Conservation (phyloP, 2,797 vertebrate species). For the Pangasius djambal region DNA sequence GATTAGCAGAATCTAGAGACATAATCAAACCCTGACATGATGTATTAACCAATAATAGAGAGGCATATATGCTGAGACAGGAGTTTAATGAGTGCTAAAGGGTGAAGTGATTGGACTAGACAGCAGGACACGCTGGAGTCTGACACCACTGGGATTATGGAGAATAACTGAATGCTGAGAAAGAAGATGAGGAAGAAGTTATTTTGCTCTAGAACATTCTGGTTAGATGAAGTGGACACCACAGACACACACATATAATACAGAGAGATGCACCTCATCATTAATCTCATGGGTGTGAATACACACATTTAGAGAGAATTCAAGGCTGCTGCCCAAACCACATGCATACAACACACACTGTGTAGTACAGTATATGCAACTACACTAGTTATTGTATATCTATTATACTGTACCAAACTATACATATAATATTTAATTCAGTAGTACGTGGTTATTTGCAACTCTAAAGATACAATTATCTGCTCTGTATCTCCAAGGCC, state of each 20-base stretch:
- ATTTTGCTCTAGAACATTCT: neutral
- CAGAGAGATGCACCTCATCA: no score
- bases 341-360: no score
- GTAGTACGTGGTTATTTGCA: no score
- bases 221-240: neutral
- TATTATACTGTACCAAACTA: no score
- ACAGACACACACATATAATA: neutral
- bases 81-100: neutral
- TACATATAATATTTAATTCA: no score
- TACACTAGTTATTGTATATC: no score
- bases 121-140: neutral
- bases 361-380: no score
- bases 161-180: neutral
- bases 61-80: constrained; percentile 11
- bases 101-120: neutral
- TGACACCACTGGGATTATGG: neutral
- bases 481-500: no score
- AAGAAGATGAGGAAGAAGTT: neutral
- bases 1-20: constrained; percentile 12
- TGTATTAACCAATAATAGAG: constrained; percentile 17
- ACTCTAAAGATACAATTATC: no score
- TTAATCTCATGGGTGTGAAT: no score
- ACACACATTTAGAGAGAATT: no score
- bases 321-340: no score
- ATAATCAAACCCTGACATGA: constrained; percentile 12